Percentiles rank a stretch among this genome's conserved stretches.
These are phyloP conservation scores for Phyllotreta cruciferae DNA, from an alignment of 2,888 invertebrate species.

Conservation along the genomic window DNA sequence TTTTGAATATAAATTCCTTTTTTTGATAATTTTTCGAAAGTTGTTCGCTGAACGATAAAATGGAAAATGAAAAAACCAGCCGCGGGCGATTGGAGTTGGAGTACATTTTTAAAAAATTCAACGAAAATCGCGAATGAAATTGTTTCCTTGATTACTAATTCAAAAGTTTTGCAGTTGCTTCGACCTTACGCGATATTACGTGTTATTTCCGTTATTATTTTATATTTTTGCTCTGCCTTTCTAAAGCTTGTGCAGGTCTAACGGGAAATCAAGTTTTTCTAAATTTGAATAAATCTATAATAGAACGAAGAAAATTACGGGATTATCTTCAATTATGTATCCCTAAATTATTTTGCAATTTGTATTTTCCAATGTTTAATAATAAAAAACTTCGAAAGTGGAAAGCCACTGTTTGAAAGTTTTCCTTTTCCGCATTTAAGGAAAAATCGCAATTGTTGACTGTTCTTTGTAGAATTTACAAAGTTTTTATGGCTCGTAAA, in stretches of 20 bases:
- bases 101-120: slow-evolving; percentile 2
- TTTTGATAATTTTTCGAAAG: slow-evolving; percentile 1
- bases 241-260: too few relatives aligned
- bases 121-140: slow-evolving; percentile 9
- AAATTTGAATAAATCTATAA: too few relatives aligned
- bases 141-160: slow-evolving; percentile 16
- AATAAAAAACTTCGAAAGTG: too few relatives aligned
- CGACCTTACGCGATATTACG: background rate
- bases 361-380: too few relatives aligned
- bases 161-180: slow-evolving; percentile 9
- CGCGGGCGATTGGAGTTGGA: background rate
- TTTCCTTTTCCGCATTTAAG: too few relatives aligned
- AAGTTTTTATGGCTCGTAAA: slow-evolving; percentile 12
- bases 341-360: too few relatives aligned
- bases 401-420: too few relatives aligned
- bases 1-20: background rate
- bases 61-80: background rate
- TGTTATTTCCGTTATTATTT: background rate
- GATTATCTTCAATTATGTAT: too few relatives aligned
- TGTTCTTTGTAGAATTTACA: too few relatives aligned
- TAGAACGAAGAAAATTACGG: too few relatives aligned
- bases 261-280: too few relatives aligned
- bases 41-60: slow-evolving; percentile 7
- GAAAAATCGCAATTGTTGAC: too few relatives aligned
- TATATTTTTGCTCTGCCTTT: background rate